Conservation (phyloP, 2,113 vertebrate species). For the Ploceus nigricollis region DNA sequence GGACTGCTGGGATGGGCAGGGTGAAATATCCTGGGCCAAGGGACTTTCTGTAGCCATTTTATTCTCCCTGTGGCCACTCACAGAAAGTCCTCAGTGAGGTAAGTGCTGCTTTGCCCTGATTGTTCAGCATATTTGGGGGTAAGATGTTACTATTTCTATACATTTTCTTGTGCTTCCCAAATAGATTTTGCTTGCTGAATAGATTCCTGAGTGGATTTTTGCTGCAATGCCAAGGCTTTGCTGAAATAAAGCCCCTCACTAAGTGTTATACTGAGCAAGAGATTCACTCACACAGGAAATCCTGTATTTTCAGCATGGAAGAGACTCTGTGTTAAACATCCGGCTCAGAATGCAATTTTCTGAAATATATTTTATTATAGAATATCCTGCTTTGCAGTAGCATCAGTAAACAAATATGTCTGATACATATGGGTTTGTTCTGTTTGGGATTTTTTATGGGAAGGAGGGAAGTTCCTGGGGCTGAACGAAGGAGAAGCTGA, state of each 20-base stretch:
- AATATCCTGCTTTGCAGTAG: background rate
- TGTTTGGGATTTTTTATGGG: background rate
- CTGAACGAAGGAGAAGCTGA: background rate
- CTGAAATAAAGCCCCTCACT: background rate
- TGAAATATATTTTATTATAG: background rate
- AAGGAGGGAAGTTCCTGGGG: background rate
- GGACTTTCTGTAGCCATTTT: rapidly evolving
- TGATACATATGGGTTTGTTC: background rate
- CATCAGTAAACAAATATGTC: background rate
- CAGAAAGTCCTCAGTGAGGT: background rate
- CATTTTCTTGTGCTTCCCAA: background rate
- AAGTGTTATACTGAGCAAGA: background rate
- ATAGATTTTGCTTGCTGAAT: background rate
- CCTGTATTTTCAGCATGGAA: background rate
- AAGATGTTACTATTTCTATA: background rate
- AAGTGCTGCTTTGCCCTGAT: background rate
- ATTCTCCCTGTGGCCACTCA: background rate
- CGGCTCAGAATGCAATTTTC: background rate
- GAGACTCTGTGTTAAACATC: background rate
- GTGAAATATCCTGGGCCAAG: background rate
- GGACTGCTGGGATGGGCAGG: background rate
- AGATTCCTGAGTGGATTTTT: background rate
- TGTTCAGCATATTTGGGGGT: background rate
- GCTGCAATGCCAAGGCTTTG: background rate
- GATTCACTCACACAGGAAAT: background rate